Evolutionary conservation across 2,888 invertebrate genomes (phyloP), one percentile per base, ranked within the genome.

Genomic region (Calameuta idolon): DNA sequence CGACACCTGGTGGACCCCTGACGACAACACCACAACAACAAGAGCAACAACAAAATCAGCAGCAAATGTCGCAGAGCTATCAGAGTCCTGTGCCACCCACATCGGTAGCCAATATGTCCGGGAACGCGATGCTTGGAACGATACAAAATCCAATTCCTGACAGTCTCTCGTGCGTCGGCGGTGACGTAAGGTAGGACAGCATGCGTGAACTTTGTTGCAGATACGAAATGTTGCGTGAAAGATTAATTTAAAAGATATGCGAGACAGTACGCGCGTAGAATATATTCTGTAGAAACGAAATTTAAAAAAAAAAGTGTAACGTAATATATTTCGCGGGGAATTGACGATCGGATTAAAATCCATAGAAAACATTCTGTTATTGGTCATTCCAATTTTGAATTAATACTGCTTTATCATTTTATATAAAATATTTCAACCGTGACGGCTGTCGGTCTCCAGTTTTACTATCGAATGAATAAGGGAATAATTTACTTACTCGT

Each of bases 161-260:
- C 87, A 92, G 92, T 77, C 88, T 94, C 76, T 92, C 93, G 79
- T 93, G 93, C 81, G 93, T 94, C 81, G 93, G 93, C 81, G 93
- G 93, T 73, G 94, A 94, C 88, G 94, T 94, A 82, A 92, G 94
- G 88, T 94, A 91, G 88, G 92, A 85, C 81, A 86, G 89, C 87
- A 89, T 87, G 87, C 81, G 82, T 74, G 74, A 74, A 34, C 23
- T 34, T 15, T 55, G 5, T 55, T 23, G 23, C 9, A 23, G 55
- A 55, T 23, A 2, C 2, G 55, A 55, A 71, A 34, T 71, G 23
- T 71, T 15, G 2, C 30, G 30, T 23, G 71, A 33, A 23, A 12
- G 31, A 30, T 71, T 30, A 34, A 71, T 71, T 30, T 0, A 15
- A 33, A 33, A 11, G 4, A n/a, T 12, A 15, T 23, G 23, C 40